Evolutionary conservation across 2,113 vertebrate species (phyloP), one percentile per base, ranked within the genome.

Genomic region (Furnarius figulus): DNA sequence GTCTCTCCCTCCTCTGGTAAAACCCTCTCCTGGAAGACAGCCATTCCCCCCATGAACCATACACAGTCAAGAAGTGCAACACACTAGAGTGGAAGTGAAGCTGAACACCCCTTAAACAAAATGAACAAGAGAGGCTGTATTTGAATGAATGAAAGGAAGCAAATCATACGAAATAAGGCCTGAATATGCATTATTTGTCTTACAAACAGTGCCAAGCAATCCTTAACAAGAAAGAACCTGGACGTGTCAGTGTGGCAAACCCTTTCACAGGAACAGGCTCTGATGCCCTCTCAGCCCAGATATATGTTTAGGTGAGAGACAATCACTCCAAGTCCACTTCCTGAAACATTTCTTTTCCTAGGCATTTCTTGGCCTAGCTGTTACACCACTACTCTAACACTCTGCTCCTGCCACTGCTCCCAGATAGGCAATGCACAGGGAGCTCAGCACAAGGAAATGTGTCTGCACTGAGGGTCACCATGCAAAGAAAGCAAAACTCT

Each of bases 311-410:
- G 27, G 79, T 42, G 42, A 74, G 25, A 76, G 17, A 71, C 19
- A 39, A 16, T 22, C 8, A 44, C 46, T 39, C 23, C 42, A 44
- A 65, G 61, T 2, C 16, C 28, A 16, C 12, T 55, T 59, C 23
- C 62, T 20, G 35, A 86, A 80, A 25, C 22, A 17, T 14, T 82
- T 70, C 0, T 62, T 72, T 55, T 21, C 27, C 61, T 4, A 31
- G 37, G 42, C 3, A 8, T 71, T 50, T 85, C 35, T 82, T n/a
- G 21, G 33, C 23, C 1, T 5, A 53, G 55, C 33, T 1, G 1
- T 18, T 33, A 25, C 6, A 30, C 22, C 0, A 1, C 35, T 10
- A 2, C 23, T 61, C 14, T 2, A 73, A 40, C 0, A 0, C 42
- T 49, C 21, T 14, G 27, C 1, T 70, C 37, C 46, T 44, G 42